phyloP scores from a whole-genome alignment of 2,888 invertebrate genomes.

The Cynaeus angustus region DNA sequence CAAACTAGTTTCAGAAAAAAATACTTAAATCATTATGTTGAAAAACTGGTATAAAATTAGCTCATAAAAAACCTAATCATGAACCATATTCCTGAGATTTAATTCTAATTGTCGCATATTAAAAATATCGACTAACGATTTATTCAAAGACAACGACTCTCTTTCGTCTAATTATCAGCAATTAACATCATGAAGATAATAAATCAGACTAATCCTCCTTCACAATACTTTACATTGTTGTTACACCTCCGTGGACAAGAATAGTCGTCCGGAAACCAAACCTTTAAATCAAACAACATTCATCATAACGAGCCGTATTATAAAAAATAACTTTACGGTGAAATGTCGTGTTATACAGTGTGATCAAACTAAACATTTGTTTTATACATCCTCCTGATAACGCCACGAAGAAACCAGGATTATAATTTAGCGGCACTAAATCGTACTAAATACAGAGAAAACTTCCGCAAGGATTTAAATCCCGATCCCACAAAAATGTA shows the following conservation, averaged over 20 bases:
- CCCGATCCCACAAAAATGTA: slow-evolving; percentile 61
- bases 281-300: background rate
- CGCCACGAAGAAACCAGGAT: slow-evolving; percentile 2
- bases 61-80: no score
- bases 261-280: slow-evolving; percentile 19
- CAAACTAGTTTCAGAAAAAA: no score
- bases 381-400: slow-evolving; percentile 14
- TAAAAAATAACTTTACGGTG: background rate
- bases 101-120: no score
- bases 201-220: no score
- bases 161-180: no score
- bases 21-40: no score
- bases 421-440: slow-evolving; percentile 21
- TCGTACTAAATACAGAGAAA: slow-evolving; percentile 39
- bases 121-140: no score
- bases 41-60: no score
- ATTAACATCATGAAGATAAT: no score
- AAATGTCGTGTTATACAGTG: background rate
- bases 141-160: no score
- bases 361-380: background rate
- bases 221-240: slow-evolving; percentile 16
- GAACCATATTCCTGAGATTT: no score
- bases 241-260: slow-evolving; percentile 5
- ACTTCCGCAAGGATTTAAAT: slow-evolving; percentile 50
- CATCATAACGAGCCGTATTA: background rate